These are phyloP conservation scores for Lithophane semibrunnea DNA, from an alignment of 2,888 invertebrate genomes.

Conservation along the genomic window DNA sequence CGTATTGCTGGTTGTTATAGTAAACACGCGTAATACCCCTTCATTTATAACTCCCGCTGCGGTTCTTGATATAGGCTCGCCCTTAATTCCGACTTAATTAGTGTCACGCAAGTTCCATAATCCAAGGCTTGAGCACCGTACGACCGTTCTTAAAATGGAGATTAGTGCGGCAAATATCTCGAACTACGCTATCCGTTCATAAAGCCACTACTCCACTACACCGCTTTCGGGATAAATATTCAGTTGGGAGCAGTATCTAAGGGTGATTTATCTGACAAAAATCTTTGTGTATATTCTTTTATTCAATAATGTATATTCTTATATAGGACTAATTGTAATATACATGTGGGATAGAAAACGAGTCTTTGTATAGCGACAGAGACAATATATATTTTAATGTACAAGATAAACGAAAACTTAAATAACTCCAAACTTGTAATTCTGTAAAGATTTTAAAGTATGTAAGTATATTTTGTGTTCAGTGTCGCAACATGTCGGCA, in stretches of 20 bases:
- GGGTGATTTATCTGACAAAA: conserved; percentile 63
- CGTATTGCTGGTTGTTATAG: conserved; percentile 78
- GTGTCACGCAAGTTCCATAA: conserved; percentile 90
- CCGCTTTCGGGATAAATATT: conserved; percentile 63
- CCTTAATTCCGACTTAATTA: conserved; percentile 90
- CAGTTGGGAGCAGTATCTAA: conserved; percentile 48
- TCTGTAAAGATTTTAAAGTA: conserved; percentile 76
- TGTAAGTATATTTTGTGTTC: conserved; percentile 82
- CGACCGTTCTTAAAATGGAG: conserved; percentile 90
- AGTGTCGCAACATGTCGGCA: conserved; percentile 85
- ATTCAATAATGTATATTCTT: conserved; percentile 11
- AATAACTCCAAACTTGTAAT: conserved; percentile 54
- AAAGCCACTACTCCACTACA: conserved; percentile 79
- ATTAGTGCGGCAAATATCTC: conserved; percentile 89
- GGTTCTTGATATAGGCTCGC: conserved; percentile 89
- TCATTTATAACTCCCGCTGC: conserved; percentile 89
- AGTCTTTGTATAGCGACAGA: background rate
- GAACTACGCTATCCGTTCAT: conserved; percentile 86
- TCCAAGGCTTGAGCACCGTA: conserved; percentile 88
- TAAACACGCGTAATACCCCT: conserved; percentile 88
- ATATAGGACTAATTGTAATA: conserved; percentile 35
- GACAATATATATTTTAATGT: conserved; percentile 23
- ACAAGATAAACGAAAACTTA: conserved; percentile 43
- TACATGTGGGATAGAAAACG: conserved; percentile 20
- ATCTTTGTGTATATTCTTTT: conserved; percentile 38